Evolutionary conservation across 2,797 vertebrate species (phyloP).

Genomic region (Petrocephalus schoutedeni): DNA sequence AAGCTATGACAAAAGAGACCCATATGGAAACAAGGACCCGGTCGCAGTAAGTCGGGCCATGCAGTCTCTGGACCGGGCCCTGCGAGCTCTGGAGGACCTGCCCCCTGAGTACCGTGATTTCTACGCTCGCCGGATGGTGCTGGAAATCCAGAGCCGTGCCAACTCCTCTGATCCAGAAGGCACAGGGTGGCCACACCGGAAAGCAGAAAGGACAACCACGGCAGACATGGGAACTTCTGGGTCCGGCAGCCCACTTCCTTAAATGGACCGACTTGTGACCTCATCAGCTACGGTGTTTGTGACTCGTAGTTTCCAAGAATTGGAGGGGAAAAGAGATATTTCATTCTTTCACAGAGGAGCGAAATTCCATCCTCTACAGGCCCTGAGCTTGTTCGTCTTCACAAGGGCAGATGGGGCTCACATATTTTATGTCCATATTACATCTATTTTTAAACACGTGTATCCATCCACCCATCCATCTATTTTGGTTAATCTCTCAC

Average conservation of each 20-base stretch:
- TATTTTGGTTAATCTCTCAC: background rate
- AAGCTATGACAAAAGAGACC: constrained; percentile 85
- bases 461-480: background rate
- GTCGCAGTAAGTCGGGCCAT: constrained; percentile 70
- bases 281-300: background rate
- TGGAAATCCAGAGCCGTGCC: constrained; percentile 74
- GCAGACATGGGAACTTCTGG: background rate
- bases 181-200: background rate
- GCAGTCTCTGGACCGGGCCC: constrained; percentile 72
- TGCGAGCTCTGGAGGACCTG: constrained; percentile 80
- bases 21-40: constrained; percentile 89
- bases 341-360: background rate
- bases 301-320: background rate
- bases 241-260: constrained; percentile 23
- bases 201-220: background rate
- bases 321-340: background rate
- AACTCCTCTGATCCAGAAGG: constrained; percentile 39
- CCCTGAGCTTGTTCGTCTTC: background rate
- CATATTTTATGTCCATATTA: background rate
- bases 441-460: background rate
- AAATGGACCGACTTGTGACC: constrained; percentile 22
- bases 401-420: background rate
- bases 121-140: constrained; percentile 86
- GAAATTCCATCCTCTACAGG: background rate
- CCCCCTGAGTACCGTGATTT: constrained; percentile 86